Conservation (phyloP, 2,888 invertebrate species). For the Phalera bucephala region DNA sequence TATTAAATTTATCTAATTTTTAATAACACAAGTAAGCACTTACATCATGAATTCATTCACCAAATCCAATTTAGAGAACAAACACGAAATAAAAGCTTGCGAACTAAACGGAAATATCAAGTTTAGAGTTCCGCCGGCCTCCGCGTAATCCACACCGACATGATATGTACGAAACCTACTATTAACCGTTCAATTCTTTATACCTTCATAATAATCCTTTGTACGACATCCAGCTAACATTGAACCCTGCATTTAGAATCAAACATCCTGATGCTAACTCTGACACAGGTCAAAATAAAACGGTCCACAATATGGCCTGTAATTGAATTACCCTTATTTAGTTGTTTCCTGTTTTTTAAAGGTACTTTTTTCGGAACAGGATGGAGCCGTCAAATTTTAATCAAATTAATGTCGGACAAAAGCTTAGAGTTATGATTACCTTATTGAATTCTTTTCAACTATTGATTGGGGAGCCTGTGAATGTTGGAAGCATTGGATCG, state of each 20-base stretch:
- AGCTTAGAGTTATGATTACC: constrained; percentile 61
- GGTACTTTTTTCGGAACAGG: constrained; percentile 51
- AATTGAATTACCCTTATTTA: constrained; percentile 66
- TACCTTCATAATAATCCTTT: constrained; percentile 35
- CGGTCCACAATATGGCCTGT: constrained; percentile 39
- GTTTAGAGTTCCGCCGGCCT: constrained; percentile 58
- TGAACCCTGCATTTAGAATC: constrained; percentile 5
- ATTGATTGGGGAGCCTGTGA: constrained; percentile 15
- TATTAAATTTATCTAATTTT: no score
- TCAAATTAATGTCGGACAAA: constrained; percentile 66
- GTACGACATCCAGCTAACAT: constrained; percentile 23
- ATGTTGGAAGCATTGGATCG: not conserved
- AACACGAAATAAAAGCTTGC: constrained; percentile 18
- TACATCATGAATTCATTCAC: no score
- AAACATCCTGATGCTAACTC: not conserved
- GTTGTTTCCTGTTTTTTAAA: constrained; percentile 59
- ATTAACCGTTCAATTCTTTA: constrained; percentile 48
- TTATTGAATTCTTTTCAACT: constrained; percentile 22
- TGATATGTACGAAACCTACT: constrained; percentile 60
- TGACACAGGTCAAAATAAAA: constrained; percentile 31
- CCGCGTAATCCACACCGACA: constrained; percentile 61
- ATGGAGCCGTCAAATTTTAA: constrained; percentile 75
- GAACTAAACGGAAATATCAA: constrained; percentile 61
- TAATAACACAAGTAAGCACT: no score
- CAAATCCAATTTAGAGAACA: no score